A percentile compares a stretch with the other conserved stretches of the same genome.
Conservation (phyloP, 2,113 vertebrate genomes). For the Drymodes brunneopygia region DNA sequence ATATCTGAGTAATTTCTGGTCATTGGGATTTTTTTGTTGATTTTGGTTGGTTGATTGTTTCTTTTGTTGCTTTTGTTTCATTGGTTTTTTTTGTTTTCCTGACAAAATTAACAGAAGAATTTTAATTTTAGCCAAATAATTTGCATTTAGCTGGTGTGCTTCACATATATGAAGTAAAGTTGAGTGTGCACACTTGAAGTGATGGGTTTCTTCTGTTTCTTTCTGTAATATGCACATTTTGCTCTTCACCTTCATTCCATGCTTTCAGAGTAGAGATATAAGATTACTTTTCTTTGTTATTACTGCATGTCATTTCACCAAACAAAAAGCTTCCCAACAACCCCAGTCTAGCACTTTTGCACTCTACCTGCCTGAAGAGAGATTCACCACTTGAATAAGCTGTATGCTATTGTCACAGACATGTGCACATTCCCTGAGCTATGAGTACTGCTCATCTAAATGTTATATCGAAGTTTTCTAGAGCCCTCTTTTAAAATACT, state of each 20-base stretch:
- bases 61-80: neutral
- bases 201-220: neutral
- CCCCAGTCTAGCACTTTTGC: neutral
- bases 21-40: neutral
- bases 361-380: neutral
- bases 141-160: neutral
- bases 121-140: neutral
- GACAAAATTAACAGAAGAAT: neutral
- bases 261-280: neutral
- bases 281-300: neutral
- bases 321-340: neutral
- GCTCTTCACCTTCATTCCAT: neutral
- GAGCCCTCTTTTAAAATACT: neutral
- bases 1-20: neutral
- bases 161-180: neutral
- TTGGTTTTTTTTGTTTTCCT: neutral
- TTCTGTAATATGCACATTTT: neutral
- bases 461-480: neutral
- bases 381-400: neutral
- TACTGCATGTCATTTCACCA: neutral
- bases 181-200: neutral
- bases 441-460: neutral
- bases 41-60: neutral
- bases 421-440: neutral
- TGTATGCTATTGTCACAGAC: neutral